phyloP scores from a whole-genome alignment of 2,888 invertebrate species.

The Atethmia centrago region DNA sequence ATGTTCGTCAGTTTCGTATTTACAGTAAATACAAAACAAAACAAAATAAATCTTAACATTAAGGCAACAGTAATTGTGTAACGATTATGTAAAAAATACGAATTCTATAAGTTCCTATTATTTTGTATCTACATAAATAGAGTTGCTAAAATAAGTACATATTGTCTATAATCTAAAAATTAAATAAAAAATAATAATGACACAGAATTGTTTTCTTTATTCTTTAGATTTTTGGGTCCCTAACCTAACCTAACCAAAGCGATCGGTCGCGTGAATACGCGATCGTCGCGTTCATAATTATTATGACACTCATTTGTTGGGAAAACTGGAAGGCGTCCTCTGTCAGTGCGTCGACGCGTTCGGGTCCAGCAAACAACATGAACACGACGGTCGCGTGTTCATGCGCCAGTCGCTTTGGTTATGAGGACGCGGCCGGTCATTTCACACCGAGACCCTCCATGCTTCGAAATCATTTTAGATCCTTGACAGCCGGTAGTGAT shows the following conservation, averaged over 20 bases:
- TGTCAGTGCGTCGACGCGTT: not conserved
- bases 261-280: not conserved
- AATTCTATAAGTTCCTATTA: constrained; percentile 78
- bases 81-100: constrained; percentile 20
- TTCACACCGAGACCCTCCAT: not conserved
- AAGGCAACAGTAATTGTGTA: constrained; percentile 9
- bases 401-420: not conserved
- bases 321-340: not conserved
- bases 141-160: constrained; percentile 60
- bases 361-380: not conserved
- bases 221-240: not conserved
- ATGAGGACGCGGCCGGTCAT: no score
- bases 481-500: not conserved
- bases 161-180: constrained; percentile 25
- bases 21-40: not conserved
- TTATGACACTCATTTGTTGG: not conserved
- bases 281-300: no score
- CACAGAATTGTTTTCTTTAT: constrained; percentile 15
- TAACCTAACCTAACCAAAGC: not conserved
- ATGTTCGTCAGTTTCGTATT: not conserved
- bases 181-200: constrained; percentile 11
- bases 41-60: not conserved
- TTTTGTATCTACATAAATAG: constrained; percentile 70
- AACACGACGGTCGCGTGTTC: not conserved
- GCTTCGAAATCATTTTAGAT: not conserved